These are phyloP conservation scores for Pasiphila rectangulata DNA, from an alignment of 2,888 invertebrate genomes.

Conservation along the genomic window DNA sequence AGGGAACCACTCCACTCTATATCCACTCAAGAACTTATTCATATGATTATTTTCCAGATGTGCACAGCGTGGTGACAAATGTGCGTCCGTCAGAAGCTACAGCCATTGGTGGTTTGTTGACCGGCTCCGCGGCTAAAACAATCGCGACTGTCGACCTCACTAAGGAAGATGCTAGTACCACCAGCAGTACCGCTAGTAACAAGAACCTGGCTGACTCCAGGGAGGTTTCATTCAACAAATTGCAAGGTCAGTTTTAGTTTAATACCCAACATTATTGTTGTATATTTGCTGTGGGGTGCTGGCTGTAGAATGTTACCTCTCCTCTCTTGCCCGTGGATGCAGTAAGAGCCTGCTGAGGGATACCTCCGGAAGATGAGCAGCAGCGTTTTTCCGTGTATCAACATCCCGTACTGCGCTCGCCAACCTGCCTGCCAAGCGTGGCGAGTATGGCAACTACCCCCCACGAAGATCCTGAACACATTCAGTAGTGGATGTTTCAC, in stretches of 20 bases:
- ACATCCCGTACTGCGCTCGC: too few species aligned
- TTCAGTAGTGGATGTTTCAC: too few species aligned
- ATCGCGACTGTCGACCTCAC: conserved; percentile 83
- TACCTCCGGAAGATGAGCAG: too few species aligned
- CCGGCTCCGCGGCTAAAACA: conserved; percentile 80
- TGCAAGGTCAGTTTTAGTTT: conserved; percentile 76
- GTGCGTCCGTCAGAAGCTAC: conserved; percentile 86
- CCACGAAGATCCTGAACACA: too few species aligned
- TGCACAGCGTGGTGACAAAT: conserved; percentile 73
- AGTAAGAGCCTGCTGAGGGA: too few species aligned
- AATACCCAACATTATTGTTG: not conserved
- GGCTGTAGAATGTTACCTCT: too few species aligned
- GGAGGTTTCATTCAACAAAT: conserved; percentile 88
- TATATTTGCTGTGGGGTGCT: not conserved
- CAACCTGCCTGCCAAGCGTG: too few species aligned
- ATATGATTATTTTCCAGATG: conserved; percentile 64
- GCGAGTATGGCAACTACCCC: too few species aligned
- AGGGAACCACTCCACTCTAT: too few species aligned
- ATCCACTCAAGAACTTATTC: too few species aligned
- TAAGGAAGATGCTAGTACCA: conserved; percentile 67
- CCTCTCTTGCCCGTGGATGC: too few species aligned
- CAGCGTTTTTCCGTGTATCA: too few species aligned
- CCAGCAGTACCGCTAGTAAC: conserved; percentile 32
- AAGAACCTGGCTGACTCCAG: conserved; percentile 84
- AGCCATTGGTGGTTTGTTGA: conserved; percentile 86